Percentiles rank a stretch among this genome's conserved stretches.
phyloP scores from a whole-genome alignment of 2,888 invertebrate genomes.

The Acronicta leporina region DNA sequence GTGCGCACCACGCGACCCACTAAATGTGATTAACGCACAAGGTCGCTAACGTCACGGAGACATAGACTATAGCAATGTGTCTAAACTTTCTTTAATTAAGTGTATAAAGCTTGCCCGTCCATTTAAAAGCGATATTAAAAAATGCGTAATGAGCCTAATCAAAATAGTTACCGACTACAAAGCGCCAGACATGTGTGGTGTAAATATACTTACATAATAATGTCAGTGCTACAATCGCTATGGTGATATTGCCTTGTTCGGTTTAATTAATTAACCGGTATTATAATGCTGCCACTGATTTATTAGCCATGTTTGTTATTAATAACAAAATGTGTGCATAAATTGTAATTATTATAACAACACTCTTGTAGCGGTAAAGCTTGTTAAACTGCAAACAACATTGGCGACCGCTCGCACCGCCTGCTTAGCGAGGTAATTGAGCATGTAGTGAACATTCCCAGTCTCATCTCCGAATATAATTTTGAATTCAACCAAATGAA shows the following conservation, averaged over 20 bases:
- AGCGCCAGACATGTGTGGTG: too few species aligned
- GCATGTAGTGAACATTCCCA: conserved; percentile 62
- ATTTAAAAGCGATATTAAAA: too few species aligned
- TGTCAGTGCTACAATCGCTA: not conserved
- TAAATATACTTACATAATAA: conserved; percentile 27
- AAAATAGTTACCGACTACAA: too few species aligned
- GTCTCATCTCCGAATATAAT: conserved; percentile 54
- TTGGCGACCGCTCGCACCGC: conserved; percentile 46
- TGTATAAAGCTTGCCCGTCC: too few species aligned
- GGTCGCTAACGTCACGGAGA: conserved; percentile 34
- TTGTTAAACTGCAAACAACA: conserved; percentile 40
- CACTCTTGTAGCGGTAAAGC: conserved; percentile 30
- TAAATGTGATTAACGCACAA: conserved; percentile 62
- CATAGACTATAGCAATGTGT: conserved; percentile 3
- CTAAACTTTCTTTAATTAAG: not conserved
- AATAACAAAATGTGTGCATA: conserved; percentile 6
- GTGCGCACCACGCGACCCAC: conserved; percentile 66
- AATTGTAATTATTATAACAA: conserved; percentile 11
- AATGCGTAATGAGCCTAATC: too few species aligned
- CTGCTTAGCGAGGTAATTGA: conserved; percentile 66
- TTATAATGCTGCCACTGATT: conserved; percentile 10
- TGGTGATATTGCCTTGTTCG: conserved; percentile 18
- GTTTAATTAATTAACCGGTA: conserved; percentile 27
- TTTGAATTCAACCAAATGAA: conserved; percentile 49
- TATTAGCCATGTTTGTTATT: conserved; percentile 5